Percentiles rank a stretch among this genome's conserved stretches.
phyloP scores from a whole-genome alignment of 2,113 vertebrate genomes.

The Taurulus bubalis region DNA sequence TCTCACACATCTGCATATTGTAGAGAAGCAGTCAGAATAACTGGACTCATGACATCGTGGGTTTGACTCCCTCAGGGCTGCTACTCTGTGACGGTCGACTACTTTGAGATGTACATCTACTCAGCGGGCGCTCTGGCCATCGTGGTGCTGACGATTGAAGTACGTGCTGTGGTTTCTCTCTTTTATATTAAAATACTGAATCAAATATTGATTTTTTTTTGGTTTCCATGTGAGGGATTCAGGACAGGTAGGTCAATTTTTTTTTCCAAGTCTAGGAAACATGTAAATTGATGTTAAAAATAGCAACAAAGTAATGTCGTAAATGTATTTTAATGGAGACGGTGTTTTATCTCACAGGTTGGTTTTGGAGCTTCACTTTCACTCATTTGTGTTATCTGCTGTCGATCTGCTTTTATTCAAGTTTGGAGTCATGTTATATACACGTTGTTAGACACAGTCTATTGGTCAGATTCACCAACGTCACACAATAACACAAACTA shows the following conservation, averaged over 20 bases:
- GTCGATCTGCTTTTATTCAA: neutral
- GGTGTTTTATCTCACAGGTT: no score
- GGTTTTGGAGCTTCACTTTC: neutral
- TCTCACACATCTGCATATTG: neutral
- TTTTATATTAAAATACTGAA: neutral
- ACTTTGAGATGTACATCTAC: slow-evolving; percentile 93
- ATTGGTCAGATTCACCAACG: no score
- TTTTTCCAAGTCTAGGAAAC: no score
- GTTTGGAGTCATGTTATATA: neutral
- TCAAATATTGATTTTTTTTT: neutral
- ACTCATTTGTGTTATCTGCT: neutral
- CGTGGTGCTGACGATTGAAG: slow-evolving; percentile 92
- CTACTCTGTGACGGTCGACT: slow-evolving; percentile 91
- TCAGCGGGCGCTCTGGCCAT: slow-evolving; percentile 92
- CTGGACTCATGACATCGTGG: neutral
- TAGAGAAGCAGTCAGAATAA: neutral
- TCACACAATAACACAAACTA: no score
- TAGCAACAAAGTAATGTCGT: neutral
- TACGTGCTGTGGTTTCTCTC: slow-evolving; percentile 56
- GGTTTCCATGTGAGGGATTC: neutral
- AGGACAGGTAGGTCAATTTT: neutral
- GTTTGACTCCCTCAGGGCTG: slow-evolving; percentile 85
- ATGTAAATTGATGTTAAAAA: no score
- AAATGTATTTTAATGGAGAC: neutral
- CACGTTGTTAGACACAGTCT: no score